These are phyloP conservation scores for Brenthis hecate DNA, from an alignment of 2,888 invertebrate species.

Conservation along the genomic window DNA sequence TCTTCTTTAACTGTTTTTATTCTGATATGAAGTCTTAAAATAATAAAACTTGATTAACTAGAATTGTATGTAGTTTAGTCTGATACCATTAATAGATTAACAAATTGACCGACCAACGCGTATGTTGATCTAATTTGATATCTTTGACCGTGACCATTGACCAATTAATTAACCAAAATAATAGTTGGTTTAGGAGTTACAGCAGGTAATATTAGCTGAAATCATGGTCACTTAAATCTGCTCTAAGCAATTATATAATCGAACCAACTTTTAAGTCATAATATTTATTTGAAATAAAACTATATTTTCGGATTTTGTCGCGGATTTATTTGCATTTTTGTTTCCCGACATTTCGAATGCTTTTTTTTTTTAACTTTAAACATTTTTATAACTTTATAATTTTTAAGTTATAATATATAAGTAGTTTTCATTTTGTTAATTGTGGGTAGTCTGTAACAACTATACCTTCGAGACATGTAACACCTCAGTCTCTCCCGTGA, in stretches of 20 bases:
- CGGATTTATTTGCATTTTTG: too few relatives aligned
- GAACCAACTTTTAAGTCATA: too few relatives aligned
- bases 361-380: too few relatives aligned
- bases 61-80: background rate
- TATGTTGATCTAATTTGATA: background rate
- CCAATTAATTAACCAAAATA: constrained; percentile 1
- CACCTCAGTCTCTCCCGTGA: too few relatives aligned
- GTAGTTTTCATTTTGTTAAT: too few relatives aligned
- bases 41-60: background rate
- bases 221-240: background rate
- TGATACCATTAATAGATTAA: background rate
- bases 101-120: background rate
- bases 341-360: too few relatives aligned
- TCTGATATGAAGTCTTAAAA: background rate
- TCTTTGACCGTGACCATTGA: background rate
- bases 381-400: too few relatives aligned
- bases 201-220: background rate
- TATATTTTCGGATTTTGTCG: too few relatives aligned
- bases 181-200: background rate
- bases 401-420: too few relatives aligned
- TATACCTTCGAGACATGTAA: too few relatives aligned
- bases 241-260: background rate
- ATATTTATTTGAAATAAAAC: too few relatives aligned
- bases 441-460: too few relatives aligned
- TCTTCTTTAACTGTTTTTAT: background rate